phyloP scores from a whole-genome alignment of 1,140 invertebrate species.

The Drosophila nigrodunni region DNA sequence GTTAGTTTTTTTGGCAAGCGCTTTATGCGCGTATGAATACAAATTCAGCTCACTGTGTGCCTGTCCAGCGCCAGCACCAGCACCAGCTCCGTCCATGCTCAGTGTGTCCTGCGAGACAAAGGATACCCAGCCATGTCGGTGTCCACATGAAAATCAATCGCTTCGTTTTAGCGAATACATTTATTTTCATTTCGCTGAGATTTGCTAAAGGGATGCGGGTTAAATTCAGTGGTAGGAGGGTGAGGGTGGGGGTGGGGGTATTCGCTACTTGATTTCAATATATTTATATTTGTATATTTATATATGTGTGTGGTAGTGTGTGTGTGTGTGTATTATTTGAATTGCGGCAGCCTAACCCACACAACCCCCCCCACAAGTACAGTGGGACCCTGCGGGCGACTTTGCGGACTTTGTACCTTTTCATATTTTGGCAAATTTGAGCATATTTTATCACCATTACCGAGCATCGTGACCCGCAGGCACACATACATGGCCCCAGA shows the following conservation, averaged over 20 bases:
- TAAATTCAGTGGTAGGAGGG: neutral
- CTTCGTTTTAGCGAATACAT: conserved; percentile 75
- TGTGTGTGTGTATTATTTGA: too few species aligned
- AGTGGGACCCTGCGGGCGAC: conserved; percentile 37
- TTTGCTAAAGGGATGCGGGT: conserved; percentile 36
- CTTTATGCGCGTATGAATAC: conserved; percentile 64
- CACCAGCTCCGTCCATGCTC: neutral
- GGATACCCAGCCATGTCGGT: neutral
- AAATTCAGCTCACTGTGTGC: conserved; percentile 35
- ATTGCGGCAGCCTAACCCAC: too few species aligned
- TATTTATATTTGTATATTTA: conserved; percentile 2
- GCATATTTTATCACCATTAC: conserved; percentile 84
- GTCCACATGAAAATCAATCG: conserved; percentile 71
- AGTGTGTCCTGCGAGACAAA: conserved; percentile 12
- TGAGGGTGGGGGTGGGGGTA: neutral
- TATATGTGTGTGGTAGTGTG: too few species aligned
- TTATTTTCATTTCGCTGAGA: conserved; percentile 81
- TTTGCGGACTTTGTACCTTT: conserved; percentile 62
- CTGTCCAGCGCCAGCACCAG: neutral
- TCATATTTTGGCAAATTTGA: conserved; percentile 82
- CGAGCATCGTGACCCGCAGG: conserved; percentile 68
- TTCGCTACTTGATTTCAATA: conserved; percentile 63
- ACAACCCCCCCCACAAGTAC: neutral
- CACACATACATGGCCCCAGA: conserved; percentile 42
- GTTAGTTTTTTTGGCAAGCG: conserved; percentile 6